These are phyloP conservation scores for Nematostella vectensis DNA, from an alignment of 92 coral and sea anemone genomes.

Conservation along the genomic window DNA sequence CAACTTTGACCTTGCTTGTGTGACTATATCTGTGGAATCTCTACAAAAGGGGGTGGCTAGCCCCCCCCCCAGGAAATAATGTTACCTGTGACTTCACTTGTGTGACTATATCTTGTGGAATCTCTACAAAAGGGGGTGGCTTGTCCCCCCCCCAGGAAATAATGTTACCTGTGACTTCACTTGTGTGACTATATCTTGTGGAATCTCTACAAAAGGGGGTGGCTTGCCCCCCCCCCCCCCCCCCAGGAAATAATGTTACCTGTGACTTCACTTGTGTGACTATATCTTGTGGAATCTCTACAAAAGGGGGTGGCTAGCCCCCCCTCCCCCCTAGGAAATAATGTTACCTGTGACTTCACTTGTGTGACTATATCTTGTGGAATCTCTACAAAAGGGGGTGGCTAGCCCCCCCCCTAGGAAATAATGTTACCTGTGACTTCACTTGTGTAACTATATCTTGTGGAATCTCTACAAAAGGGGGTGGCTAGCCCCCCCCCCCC, in stretches of 20 bases:
- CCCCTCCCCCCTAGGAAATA: constrained; percentile 36
- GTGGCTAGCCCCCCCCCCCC: constrained; percentile 76
- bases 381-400: constrained; percentile 73
- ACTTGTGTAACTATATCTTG: constrained; percentile 72
- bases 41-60: constrained; percentile 73
- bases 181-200: constrained; percentile 66
- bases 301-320: constrained; percentile 77
- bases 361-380: constrained; percentile 73
- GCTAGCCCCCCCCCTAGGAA: constrained; percentile 38
- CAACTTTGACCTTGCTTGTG: too few species aligned
- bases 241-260: constrained; percentile 25
- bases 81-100: constrained; percentile 70
- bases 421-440: constrained; percentile 63
- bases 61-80: constrained; percentile 24
- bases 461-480: constrained; percentile 79
- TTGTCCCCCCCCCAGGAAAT: too few species aligned
- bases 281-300: constrained; percentile 79
- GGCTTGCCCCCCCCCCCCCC: constrained; percentile 44
- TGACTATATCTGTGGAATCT: not conserved
- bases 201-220: constrained; percentile 74
- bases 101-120: constrained; percentile 76
- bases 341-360: constrained; percentile 66
- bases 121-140: constrained; percentile 73
- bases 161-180: constrained; percentile 76
- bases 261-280: constrained; percentile 63